A percentile compares a stretch with the other conserved stretches of the same genome.
Conservation (phyloP, 2,797 vertebrate genomes). For the Eleutherodactylus coqui region DNA sequence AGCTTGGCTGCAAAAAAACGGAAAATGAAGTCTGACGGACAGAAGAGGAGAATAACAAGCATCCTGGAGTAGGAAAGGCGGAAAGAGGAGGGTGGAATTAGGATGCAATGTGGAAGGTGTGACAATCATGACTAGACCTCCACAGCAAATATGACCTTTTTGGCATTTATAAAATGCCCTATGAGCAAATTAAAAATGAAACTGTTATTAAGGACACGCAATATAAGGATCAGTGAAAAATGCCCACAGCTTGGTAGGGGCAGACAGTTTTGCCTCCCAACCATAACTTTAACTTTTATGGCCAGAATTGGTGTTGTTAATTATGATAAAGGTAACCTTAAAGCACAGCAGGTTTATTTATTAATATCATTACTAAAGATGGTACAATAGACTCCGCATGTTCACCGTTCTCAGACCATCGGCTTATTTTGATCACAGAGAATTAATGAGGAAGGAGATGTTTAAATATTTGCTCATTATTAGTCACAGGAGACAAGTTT, state of each 20-base stretch:
- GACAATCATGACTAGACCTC: not conserved
- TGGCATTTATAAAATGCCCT: not conserved
- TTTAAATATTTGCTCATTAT: not conserved
- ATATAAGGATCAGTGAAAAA: not conserved
- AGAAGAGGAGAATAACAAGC: slow-evolving; percentile 7
- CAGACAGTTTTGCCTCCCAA: not conserved
- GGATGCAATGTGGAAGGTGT: not conserved
- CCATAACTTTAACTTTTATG: no score
- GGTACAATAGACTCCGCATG: not conserved
- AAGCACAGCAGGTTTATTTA: not conserved
- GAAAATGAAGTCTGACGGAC: slow-evolving; percentile 42
- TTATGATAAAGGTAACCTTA: no score
- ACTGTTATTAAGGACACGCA: not conserved
- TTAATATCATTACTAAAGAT: not conserved
- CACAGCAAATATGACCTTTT: not conserved
- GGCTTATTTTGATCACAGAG: not conserved
- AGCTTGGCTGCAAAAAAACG: slow-evolving; percentile 4
- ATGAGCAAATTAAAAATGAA: not conserved
- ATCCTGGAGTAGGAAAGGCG: not conserved
- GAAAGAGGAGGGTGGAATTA: not conserved
- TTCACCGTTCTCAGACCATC: not conserved
- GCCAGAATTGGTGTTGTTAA: no score
- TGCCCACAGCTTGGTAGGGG: not conserved
- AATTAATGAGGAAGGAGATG: not conserved
- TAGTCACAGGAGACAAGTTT: not conserved